These are phyloP conservation scores for Semnopithecus entellus DNA, from an alignment of 2,113 vertebrate species.

Conservation along the genomic window DNA sequence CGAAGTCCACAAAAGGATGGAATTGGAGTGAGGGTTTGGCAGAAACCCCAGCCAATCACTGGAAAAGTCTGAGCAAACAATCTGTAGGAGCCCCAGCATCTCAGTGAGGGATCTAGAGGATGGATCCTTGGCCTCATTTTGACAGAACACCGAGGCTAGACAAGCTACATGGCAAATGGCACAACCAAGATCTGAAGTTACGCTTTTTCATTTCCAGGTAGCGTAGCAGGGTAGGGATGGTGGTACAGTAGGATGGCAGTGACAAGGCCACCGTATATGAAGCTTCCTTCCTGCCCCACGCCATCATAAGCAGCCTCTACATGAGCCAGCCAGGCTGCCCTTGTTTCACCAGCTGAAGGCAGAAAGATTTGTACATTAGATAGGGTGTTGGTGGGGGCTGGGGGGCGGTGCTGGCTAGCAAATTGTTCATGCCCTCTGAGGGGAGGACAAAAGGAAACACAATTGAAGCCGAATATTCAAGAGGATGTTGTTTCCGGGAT, in stretches of 20 bases:
- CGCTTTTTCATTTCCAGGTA: neutral
- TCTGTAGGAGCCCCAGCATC: neutral
- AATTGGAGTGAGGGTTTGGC: neutral
- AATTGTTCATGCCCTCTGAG: neutral
- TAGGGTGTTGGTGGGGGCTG: neutral
- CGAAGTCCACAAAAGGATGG: neutral
- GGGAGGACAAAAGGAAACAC: neutral
- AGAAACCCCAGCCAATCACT: neutral
- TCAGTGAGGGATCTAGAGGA: neutral
- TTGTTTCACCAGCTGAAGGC: neutral
- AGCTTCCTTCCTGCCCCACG: neutral
- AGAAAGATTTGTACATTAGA: neutral
- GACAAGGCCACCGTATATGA: rapidly evolving
- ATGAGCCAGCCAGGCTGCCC: neutral
- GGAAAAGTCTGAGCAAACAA: neutral
- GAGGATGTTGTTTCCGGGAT: neutral
- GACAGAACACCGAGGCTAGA: neutral
- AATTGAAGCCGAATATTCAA: neutral
- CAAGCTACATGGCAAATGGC: neutral
- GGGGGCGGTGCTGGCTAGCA: neutral
- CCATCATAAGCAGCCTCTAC: too few relatives aligned
- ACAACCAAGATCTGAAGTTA: neutral
- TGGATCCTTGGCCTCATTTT: neutral
- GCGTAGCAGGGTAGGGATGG: neutral
- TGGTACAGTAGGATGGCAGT: neutral